phyloP scores from a whole-genome alignment of 30 jellyfish, hydroid and myxozoan species.

The Calvadosia cruxmelitensis region DNA sequence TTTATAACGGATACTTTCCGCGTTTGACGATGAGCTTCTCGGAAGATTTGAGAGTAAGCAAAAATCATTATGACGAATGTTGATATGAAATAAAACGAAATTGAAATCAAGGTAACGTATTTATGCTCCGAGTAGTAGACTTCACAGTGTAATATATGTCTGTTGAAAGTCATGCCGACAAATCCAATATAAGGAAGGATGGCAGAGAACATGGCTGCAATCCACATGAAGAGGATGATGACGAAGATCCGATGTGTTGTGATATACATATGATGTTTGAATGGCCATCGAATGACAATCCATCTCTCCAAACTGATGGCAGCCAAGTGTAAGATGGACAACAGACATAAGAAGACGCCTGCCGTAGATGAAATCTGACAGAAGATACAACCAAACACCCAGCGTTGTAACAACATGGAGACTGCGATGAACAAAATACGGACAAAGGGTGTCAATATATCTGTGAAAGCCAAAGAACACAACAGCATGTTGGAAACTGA shows the following conservation, averaged over 20 bases:
- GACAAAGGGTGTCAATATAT: constrained; percentile 55
- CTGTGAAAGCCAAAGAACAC: constrained; percentile 68
- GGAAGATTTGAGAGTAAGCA: constrained; percentile 33
- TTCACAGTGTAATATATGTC: constrained; percentile 54
- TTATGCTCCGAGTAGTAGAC: constrained; percentile 40
- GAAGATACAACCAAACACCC: constrained; percentile 87
- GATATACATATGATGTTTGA: constrained; percentile 20
- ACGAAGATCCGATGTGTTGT: constrained; percentile 27
- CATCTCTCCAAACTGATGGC: constrained; percentile 72
- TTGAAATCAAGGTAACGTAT: constrained; percentile 25
- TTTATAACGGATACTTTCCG: constrained; percentile 16
- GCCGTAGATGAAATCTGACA: constrained; percentile 61
- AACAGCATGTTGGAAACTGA: constrained; percentile 57
- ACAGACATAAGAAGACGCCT: constrained; percentile 61
- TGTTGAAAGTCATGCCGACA: constrained; percentile 32
- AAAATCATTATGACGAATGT: constrained; percentile 42
- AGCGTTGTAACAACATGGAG: constrained; percentile 33
- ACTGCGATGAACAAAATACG: constrained; percentile 46
- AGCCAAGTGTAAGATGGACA: constrained; percentile 62
- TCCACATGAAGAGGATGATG: constrained; percentile 38
- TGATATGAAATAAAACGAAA: constrained; percentile 26
- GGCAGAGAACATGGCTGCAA: constrained; percentile 42
- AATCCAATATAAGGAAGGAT: constrained; percentile 62
- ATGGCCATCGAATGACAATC: constrained; percentile 55
- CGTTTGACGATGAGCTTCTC: constrained; percentile 48